Conservation (phyloP, 2,888 invertebrate species). For the Macrosoma leucophasiata region DNA sequence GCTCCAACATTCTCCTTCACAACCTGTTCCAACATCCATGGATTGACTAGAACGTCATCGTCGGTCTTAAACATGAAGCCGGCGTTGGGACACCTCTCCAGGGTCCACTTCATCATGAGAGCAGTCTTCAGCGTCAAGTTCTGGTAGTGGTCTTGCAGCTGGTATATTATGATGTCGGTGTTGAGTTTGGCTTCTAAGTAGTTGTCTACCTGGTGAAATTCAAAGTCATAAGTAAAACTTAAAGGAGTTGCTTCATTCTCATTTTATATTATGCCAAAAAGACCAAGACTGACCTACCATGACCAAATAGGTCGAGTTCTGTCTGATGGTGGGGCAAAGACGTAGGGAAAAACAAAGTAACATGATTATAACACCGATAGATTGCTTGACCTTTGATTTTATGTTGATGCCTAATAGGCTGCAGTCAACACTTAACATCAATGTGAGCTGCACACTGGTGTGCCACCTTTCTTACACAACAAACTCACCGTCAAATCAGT, state of each 20-base stretch:
- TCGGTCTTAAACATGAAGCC: slow-evolving; percentile 76
- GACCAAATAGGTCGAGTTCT: background rate
- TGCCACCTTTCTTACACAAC: too few species aligned
- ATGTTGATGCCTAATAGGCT: too few species aligned
- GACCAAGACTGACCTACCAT: too few species aligned
- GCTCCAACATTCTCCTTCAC: slow-evolving; percentile 35
- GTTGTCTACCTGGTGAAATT: slow-evolving; percentile 40
- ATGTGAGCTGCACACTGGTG: too few species aligned
- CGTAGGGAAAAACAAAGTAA: background rate
- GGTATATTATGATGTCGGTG: slow-evolving; percentile 77
- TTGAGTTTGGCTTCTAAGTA: slow-evolving; percentile 68
- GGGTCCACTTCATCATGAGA: slow-evolving; percentile 78
- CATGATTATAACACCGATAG: too few species aligned
- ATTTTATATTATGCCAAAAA: too few species aligned
- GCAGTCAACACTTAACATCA: too few species aligned
- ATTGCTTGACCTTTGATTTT: too few species aligned
- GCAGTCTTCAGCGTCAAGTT: slow-evolving; percentile 81
- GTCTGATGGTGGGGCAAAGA: background rate
- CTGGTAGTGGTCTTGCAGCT: slow-evolving; percentile 78
- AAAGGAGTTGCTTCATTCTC: too few species aligned
- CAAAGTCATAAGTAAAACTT: too few species aligned
- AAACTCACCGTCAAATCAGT: slow-evolving; percentile 43
- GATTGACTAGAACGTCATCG: slow-evolving; percentile 78
- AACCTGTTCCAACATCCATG: slow-evolving; percentile 54
- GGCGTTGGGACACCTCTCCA: slow-evolving; percentile 66